Evolutionary conservation across 2,888 invertebrate genomes (phyloP), one percentile per base, ranked within the genome.

Genomic region (Pharmacophagus antenor): DNA sequence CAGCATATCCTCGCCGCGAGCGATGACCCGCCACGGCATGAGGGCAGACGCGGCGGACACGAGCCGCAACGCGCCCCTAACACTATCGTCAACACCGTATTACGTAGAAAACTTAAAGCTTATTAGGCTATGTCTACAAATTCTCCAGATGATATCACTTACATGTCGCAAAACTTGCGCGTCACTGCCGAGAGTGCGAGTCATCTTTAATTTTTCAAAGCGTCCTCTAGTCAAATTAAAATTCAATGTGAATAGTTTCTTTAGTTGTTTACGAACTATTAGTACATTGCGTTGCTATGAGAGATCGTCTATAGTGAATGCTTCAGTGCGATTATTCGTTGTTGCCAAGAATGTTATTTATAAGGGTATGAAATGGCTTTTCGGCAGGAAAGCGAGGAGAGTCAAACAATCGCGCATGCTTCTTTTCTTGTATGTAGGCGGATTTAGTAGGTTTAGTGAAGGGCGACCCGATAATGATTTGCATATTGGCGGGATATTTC

Each of bases 401-500:
- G 58, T 71, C 61, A 62, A 68, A 49, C 65, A 70, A 54, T 73
- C 73, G 67, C 74, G 77, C 65, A 75, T 73, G 69, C 70, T 85
- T 70, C 69, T 84, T 67, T 62, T 86, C 70, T 70, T 88, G 65
- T 80, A 83, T 79, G 73, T 86, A 74, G 76, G 79, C 68, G 82
- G 80, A 48, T 74, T 78, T 55, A 79, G 79, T 61, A 70, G 78
- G 63, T 77, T 73, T 71, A 77, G 88, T 68, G 88, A 86, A 66
- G 85, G 83, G 17, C 81, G 89, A 62, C 91, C 92, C 50, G 92
- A 93, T 70, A 94, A 95, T 85, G 95, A 96, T 76, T 91, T 98
- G 72, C 97, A 98, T 87, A 97, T 99, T 82, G 99, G 99, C 58
- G 99, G 98, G 57, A 98, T 99, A 77, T 99, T 99, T 86, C 99